Conservation (phyloP, 2,797 vertebrate species). For the Amniataba percoides region DNA sequence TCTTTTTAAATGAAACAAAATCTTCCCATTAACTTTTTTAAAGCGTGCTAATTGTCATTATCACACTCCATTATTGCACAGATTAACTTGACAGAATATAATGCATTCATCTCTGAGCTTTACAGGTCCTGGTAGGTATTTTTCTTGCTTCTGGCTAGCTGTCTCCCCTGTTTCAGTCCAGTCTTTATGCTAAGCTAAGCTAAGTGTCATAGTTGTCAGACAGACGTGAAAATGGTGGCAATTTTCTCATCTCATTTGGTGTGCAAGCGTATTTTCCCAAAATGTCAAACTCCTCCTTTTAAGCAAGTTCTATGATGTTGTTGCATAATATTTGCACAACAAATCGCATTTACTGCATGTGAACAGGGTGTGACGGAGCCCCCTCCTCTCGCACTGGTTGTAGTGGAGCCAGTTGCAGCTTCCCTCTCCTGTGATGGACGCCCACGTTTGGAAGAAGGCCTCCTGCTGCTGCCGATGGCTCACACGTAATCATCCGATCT, state of each 20-base stretch:
- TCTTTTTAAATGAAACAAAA: neutral
- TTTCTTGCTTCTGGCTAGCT: neutral
- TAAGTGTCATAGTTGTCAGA: neutral
- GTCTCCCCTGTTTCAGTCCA: neutral
- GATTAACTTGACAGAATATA: neutral
- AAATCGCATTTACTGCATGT: neutral
- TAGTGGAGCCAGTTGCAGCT: conserved; percentile 33
- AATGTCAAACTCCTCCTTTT: neutral
- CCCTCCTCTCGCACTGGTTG: conserved; percentile 6
- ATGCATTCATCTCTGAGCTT: neutral
- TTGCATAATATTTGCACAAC: conserved; percentile 16
- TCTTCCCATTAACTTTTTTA: neutral
- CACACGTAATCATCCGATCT: conserved; percentile 66
- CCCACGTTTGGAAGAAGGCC: conserved; percentile 63
- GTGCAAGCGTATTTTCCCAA: neutral
- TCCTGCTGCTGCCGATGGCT: conserved; percentile 60
- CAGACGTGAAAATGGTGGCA: neutral
- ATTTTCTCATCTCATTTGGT: neutral
- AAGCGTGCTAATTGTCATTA: neutral
- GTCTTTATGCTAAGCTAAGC: neutral
- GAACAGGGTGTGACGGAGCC: conserved; percentile 2
- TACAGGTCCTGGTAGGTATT: neutral
- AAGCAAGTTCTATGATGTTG: neutral
- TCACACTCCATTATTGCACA: neutral
- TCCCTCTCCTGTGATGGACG: conserved; percentile 53